phyloP scores from a whole-genome alignment of 2,113 vertebrate species.

The Sprattus sprattus region DNA sequence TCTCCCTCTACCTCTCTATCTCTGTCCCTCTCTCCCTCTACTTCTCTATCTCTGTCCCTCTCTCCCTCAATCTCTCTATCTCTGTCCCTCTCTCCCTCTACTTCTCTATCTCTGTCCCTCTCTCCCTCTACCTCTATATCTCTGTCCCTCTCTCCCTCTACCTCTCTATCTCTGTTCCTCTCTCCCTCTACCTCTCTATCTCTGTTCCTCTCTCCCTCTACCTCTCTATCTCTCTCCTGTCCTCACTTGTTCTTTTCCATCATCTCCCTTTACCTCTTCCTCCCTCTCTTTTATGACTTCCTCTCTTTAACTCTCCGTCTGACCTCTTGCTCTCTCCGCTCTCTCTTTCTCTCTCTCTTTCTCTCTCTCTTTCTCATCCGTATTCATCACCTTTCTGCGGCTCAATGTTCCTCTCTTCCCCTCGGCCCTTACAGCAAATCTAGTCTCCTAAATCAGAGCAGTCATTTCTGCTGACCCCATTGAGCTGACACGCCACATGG shows the following conservation, averaged over 20 bases:
- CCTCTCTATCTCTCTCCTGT: neutral
- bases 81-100: neutral
- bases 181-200: neutral
- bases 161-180: neutral
- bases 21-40: too few species aligned
- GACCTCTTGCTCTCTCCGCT: too few species aligned
- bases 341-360: too few species aligned
- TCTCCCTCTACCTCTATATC: constrained; percentile 9
- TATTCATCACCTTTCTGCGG: neutral
- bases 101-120: neutral
- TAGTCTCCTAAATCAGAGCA: constrained; percentile 54
- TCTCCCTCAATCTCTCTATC: neutral
- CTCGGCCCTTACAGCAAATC: neutral
- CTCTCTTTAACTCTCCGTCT: too few species aligned
- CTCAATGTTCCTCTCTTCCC: neutral
- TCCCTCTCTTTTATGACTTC: neutral
- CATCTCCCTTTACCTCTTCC: neutral
- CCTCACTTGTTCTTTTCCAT: too few species aligned
- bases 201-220: neutral
- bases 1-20: too few species aligned
- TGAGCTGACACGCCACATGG: constrained; percentile 56
- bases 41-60: too few species aligned
- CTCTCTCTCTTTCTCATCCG: neutral
- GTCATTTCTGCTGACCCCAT: constrained; percentile 57
- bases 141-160: neutral